Evolutionary conservation across 2,797 vertebrate genomes (phyloP), one percentile per base, ranked within the genome.

Genomic region (Tokudaia muenninki): DNA sequence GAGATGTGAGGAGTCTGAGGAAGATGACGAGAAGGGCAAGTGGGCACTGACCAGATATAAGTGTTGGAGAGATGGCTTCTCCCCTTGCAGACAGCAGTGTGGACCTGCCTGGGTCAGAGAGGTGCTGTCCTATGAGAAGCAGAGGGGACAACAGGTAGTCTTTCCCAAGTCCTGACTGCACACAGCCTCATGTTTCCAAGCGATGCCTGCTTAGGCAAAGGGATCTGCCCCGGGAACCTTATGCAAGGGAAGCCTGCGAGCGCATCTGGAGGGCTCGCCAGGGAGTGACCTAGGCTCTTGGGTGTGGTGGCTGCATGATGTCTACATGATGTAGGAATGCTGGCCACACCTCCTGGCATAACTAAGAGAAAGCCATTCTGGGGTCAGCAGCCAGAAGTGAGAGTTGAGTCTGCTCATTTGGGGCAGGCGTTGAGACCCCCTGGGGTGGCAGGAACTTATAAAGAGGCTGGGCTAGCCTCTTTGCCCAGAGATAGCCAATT

Each of bases 221-320:
- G 29, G 44, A 37, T 1, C 75, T 3, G 19, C 67, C 47, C 44
- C 10, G 91, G 34, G 83, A 31, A n/a, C 0, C 0, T 17, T 31
- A 44, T 8, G 26, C 34, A 26, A 41, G 81, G 41, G 70, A 70
- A 26, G 8, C 4, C n/a, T 44, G 59, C 92, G 6, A 77, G 72
- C 57, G 19, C 57, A 4, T 63, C 34, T n/a, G 57, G 88, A 84
- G 52, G 3, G 29, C 63, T 81, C n/a, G 63, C 63, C 4, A 0
- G 47, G 61, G 4, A 26, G 17, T 41, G 89, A 14, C 67, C 31
- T 22, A 6, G 91, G 87, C 7, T 21, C n/a, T 3, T 75, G 75
- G 59, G 70, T 34, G n/a, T 0, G 0, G n/a, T 16, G 37, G 26
- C 52, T 14, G 24, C n/a, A 9, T n/a, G 55, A 37, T 6, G 2